Percentiles rank a stretch among this genome's conserved stretches.
phyloP scores from a whole-genome alignment of 2,888 invertebrate species.

The Maniola hyperantus region DNA sequence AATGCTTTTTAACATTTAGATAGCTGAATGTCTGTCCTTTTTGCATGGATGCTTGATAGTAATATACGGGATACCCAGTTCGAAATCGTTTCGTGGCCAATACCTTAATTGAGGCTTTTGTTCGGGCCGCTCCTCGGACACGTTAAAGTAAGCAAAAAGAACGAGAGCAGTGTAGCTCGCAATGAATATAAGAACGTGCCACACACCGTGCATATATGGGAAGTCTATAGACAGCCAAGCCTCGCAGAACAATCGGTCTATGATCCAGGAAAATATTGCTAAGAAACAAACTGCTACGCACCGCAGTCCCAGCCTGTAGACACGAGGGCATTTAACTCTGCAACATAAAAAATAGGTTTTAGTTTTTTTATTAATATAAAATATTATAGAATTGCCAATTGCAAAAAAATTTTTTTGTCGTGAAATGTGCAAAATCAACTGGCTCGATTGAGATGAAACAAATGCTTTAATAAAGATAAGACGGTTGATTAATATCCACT shows the following conservation, averaged over 20 bases:
- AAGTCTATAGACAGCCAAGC: conserved; percentile 90
- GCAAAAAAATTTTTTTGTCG: no score
- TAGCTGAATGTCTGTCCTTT: conserved; percentile 70
- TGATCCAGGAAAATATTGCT: conserved; percentile 90
- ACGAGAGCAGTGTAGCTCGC: conserved; percentile 90
- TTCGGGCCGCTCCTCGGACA: conserved; percentile 87
- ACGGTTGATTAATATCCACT: no score
- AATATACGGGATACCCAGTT: conserved; percentile 90
- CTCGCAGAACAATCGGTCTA: conserved; percentile 90
- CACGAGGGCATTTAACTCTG: conserved; percentile 84
- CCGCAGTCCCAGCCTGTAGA: conserved; percentile 87
- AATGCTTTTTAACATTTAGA: conserved; percentile 52
- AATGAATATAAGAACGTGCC: conserved; percentile 92
- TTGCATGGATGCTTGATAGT: conserved; percentile 84
- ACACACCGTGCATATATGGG: conserved; percentile 91
- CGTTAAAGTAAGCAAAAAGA: conserved; percentile 90
- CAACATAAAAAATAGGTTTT: conserved; percentile 41
- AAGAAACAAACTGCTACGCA: conserved; percentile 86
- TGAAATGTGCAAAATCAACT: no score
- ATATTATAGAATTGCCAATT: no score
- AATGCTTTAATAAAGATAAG: no score
- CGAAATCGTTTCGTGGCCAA: conserved; percentile 90
- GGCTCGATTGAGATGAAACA: no score
- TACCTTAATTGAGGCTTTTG: conserved; percentile 86
- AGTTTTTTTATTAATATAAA: background rate